Evolutionary conservation across 2,797 vertebrate genomes (phyloP), one percentile per base, ranked within the genome.

Genomic region (Xyrichtys novacula): DNA sequence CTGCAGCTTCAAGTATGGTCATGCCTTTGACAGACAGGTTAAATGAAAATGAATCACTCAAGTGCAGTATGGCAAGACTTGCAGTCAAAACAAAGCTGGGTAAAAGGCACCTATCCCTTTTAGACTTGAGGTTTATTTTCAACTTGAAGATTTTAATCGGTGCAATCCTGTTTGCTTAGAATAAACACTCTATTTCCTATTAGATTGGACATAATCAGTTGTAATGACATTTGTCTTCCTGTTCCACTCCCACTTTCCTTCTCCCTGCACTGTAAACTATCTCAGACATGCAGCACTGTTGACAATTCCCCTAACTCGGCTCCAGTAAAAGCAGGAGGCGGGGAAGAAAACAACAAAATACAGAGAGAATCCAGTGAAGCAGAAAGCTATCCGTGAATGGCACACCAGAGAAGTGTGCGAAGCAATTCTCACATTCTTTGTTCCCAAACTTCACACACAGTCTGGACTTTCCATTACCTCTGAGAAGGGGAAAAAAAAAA

Each of bases 401-500:
- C 63, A 56, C 39, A 44, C 8, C 23, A 39, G 46, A 71, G 43
- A 80, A 59, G 69, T 60, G 66, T 17, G 74, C 46, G 12, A 31
- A 74, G 65, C 42, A 46, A 28, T 72, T 65, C 55, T 39, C 23
- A 6, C 72, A 60, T 78, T 78, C 69, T 79, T 86, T 73, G 79
- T 77, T 84, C 60, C 53, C 43, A 70, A 83, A 85, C 71, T 84
- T 80, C 75, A 79, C 86, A 86, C 53, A 44, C 46, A 36, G 71
- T 29, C 72, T 86, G 85, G 83, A 90, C 74, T 89, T 89, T 78
- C 79, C 78, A 85, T 87, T 83, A 84, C 55, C 57, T 38, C 63
- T 23, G 46, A 50, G 26, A 43, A 70, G 25, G 23, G 14, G 17
- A 14, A 14, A 28, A 23, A 28, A 48, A 54, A 52, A 22, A 15